phyloP scores from a whole-genome alignment of 2,113 vertebrate species.

The Odontophorus gujanensis region DNA sequence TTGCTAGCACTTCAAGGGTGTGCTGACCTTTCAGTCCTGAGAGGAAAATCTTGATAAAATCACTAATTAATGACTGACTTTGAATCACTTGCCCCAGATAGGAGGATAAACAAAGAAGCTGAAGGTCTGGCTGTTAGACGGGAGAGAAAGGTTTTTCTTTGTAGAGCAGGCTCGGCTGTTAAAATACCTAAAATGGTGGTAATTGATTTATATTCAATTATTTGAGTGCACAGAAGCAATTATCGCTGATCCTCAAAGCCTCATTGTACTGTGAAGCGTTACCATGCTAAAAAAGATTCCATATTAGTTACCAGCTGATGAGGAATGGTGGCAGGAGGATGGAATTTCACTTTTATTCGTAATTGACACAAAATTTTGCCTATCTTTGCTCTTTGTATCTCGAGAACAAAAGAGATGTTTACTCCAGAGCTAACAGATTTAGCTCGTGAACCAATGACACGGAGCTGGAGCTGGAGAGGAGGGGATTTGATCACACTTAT shows the following conservation, averaged over 20 bases:
- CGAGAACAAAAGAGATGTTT: neutral
- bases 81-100: constrained; percentile 39
- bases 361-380: neutral
- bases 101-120: constrained; percentile 33
- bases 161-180: neutral
- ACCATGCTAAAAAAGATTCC: constrained; percentile 14
- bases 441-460: neutral
- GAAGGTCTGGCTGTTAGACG: constrained; percentile 56
- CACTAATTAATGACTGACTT: constrained; percentile 38
- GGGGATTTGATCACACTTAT: neutral
- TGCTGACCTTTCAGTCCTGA: constrained; percentile 66
- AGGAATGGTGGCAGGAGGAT: neutral
- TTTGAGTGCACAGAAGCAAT: constrained; percentile 55
- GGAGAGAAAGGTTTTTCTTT: constrained; percentile 25
- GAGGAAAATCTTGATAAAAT: constrained; percentile 62
- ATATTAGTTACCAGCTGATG: neutral
- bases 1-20: constrained; percentile 24
- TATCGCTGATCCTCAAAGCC: neutral
- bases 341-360: constrained; percentile 30
- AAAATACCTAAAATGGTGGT: constrained; percentile 23
- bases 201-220: constrained; percentile 63
- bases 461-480: neutral
- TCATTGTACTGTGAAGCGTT: neutral
- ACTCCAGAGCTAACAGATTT: neutral
- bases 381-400: neutral